phyloP scores from a whole-genome alignment of 1,140 invertebrate species.

The Drosophila tani region DNA sequence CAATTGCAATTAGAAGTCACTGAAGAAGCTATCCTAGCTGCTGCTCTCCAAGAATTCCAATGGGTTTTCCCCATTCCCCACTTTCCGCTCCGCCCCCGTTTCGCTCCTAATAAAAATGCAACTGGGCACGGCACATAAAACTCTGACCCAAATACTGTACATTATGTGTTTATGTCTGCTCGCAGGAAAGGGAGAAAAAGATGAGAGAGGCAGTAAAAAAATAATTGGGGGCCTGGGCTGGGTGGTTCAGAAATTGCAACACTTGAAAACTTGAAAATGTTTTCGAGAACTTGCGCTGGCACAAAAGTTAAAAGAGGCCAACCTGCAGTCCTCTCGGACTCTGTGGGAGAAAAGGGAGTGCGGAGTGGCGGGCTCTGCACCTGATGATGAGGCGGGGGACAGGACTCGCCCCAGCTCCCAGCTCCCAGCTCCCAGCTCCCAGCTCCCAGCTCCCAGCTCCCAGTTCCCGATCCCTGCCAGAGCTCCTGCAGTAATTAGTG shows the following conservation, averaged over 20 bases:
- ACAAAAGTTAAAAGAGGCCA: slow-evolving; percentile 67
- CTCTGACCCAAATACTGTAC: slow-evolving; percentile 77
- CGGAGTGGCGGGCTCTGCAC: slow-evolving; percentile 9
- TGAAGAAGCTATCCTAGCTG: slow-evolving; percentile 24
- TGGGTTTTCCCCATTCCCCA: slow-evolving; percentile 10
- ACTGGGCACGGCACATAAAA: slow-evolving; percentile 53
- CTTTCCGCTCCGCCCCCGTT: not conserved
- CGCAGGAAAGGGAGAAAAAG: not conserved
- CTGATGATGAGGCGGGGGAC: slow-evolving; percentile 1
- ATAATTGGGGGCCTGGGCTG: not conserved
- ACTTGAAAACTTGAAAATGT: slow-evolving; percentile 82
- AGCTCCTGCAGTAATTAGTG: slow-evolving; percentile 72
- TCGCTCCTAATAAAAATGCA: slow-evolving; percentile 51
- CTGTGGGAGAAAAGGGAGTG: slow-evolving; percentile 2
- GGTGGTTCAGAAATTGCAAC: slow-evolving; percentile 68
- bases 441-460: no score
- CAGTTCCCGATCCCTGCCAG: not conserved
- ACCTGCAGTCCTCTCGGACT: slow-evolving; percentile 46
- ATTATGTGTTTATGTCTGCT: slow-evolving; percentile 73
- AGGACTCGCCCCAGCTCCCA: not conserved
- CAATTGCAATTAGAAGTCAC: slow-evolving; percentile 80
- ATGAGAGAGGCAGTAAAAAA: slow-evolving; percentile 13
- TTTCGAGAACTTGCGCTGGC: slow-evolving; percentile 64
- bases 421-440: no score
- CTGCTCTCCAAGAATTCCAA: slow-evolving; percentile 48